Evolutionary conservation across 2,797 vertebrate genomes (phyloP).

Genomic region (Muscicapa striata): DNA sequence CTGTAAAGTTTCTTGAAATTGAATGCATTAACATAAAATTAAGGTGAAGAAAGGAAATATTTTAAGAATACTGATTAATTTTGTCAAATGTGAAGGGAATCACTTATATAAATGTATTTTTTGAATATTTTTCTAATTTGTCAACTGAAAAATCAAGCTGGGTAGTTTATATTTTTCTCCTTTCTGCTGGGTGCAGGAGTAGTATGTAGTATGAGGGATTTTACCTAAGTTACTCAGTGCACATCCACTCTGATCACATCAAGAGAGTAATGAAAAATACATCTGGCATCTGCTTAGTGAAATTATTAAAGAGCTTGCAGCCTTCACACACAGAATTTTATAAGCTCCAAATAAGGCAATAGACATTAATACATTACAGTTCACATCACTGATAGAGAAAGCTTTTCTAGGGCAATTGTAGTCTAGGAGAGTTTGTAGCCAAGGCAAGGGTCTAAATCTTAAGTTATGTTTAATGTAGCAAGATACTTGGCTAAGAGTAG

Average conservation of each 20-base stretch:
- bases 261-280: not conserved
- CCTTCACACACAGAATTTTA: not conserved
- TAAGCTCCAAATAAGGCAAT: not conserved
- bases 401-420: not conserved
- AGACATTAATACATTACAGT: not conserved
- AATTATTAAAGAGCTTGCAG: not conserved
- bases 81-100: not conserved
- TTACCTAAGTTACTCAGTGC: not conserved
- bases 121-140: not conserved
- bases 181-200: not conserved
- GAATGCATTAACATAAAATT: not conserved
- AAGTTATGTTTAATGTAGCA: not conserved
- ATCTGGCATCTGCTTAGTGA: not conserved
- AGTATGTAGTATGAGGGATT: not conserved
- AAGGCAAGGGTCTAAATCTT: not conserved
- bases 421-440: not conserved
- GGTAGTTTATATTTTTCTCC: not conserved
- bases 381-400: not conserved
- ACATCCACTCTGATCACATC: not conserved
- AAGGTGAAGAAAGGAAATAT: not conserved
- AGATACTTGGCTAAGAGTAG: not conserved
- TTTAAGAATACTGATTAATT: rapidly evolving
- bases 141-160: not conserved
- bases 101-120: not conserved
- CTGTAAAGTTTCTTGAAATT: not conserved